These are phyloP conservation scores for Nesoenas mayeri DNA, from an alignment of 2,113 vertebrate genomes.

Conservation along the genomic window DNA sequence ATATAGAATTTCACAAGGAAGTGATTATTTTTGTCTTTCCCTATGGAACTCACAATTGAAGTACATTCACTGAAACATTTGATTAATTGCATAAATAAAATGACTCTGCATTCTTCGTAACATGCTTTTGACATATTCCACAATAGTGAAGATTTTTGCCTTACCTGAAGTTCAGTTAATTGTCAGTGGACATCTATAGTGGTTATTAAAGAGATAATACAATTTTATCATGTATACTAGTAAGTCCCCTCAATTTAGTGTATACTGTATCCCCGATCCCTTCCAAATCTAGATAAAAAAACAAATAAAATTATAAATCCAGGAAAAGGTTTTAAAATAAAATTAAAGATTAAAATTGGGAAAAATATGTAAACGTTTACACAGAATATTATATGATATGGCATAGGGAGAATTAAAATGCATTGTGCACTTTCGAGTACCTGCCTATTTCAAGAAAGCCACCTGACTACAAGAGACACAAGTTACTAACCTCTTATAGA, in stretches of 20 bases:
- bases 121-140: not conserved
- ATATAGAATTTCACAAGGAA: not conserved
- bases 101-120: not conserved
- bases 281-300: not conserved
- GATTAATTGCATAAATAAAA: not conserved
- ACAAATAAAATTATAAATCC: not conserved
- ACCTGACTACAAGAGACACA: not conserved
- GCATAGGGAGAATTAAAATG: not conserved
- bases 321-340: not conserved
- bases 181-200: not conserved
- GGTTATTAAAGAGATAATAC: not conserved
- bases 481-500: not conserved
- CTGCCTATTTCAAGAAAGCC: not conserved
- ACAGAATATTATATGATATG: fast-evolving
- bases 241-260: not conserved
- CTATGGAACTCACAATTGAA: not conserved
- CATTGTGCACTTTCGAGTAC: not conserved
- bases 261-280: fast-evolving
- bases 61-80: not conserved
- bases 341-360: not conserved
- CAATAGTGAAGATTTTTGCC: not conserved
- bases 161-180: not conserved
- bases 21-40: not conserved
- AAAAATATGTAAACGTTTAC: not conserved
- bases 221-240: not conserved